phyloP scores from a whole-genome alignment of 2,113 vertebrate genomes.

The Cyphomyrus plagiostoma region DNA sequence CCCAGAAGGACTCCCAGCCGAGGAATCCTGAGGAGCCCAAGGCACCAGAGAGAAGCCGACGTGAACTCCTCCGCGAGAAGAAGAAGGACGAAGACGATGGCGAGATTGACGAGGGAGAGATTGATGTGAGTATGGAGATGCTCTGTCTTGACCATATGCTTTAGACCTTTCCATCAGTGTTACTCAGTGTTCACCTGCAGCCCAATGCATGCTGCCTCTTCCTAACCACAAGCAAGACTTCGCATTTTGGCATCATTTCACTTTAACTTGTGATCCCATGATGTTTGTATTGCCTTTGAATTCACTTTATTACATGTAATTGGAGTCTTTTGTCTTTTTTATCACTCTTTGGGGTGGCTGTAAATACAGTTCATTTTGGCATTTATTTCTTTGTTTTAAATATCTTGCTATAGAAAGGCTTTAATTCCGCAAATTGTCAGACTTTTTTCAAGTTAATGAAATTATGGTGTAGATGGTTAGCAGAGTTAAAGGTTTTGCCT shows the following conservation, averaged over 20 bases:
- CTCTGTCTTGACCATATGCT: background rate
- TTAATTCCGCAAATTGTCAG: background rate
- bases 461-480: background rate
- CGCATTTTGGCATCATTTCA: background rate
- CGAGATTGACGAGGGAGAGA: conserved; percentile 94
- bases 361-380: background rate
- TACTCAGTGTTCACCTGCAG: background rate
- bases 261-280: background rate
- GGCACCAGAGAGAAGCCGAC: conserved; percentile 55
- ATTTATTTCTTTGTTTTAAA: conserved; percentile 5
- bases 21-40: conserved; percentile 47
- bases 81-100: conserved; percentile 94
- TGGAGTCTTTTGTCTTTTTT: background rate
- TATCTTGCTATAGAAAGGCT: background rate
- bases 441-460: background rate
- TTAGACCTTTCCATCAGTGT: background rate
- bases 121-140: conserved; percentile 77
- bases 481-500: background rate
- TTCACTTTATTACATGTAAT: background rate
- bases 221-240: background rate
- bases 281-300: background rate
- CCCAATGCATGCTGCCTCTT: background rate
- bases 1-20: conserved; percentile 39
- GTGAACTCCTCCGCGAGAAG: conserved; percentile 76
- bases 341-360: background rate